Evolutionary conservation across 2,113 vertebrate species (phyloP).

Genomic region (Maccullochella peelii): DNA sequence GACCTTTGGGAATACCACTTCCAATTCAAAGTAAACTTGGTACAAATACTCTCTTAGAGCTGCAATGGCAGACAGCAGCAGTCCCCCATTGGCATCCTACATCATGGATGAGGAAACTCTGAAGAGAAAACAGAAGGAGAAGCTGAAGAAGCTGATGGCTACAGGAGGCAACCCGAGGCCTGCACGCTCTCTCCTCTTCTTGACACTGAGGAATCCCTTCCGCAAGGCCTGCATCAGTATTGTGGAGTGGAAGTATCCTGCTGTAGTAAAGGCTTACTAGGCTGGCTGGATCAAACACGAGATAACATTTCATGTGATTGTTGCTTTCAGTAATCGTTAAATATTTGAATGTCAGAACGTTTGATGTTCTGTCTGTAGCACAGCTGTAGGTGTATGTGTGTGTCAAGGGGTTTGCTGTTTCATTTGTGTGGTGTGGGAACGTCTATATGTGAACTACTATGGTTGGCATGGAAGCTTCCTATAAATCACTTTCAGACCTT

Average conservation of each 20-base stretch:
- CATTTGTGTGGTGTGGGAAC: not conserved
- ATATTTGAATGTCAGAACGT: too few relatives aligned
- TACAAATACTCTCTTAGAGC: not conserved
- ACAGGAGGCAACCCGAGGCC: conserved; percentile 89
- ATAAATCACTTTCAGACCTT: conserved; percentile 76
- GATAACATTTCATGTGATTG: not conserved
- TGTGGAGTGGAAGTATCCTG: conserved; percentile 98
- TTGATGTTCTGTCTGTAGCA: not conserved
- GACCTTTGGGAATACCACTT: not conserved
- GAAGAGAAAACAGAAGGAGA: conserved; percentile 89
- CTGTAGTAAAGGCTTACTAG: not conserved
- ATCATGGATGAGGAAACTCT: conserved; percentile 86
- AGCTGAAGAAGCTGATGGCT: conserved; percentile 89
- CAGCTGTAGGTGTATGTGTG: not conserved
- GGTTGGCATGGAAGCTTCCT: conserved; percentile 26
- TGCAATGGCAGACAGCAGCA: conserved; percentile 84
- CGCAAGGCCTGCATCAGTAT: conserved; percentile 91
- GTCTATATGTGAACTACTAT: not conserved
- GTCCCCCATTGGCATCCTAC: conserved; percentile 71
- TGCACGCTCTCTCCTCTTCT: conserved; percentile 88
- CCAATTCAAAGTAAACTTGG: not conserved
- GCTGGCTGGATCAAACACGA: not conserved
- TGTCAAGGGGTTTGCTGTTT: not conserved
- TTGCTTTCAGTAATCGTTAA: not conserved
- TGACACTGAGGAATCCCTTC: conserved; percentile 90